phyloP scores from a whole-genome alignment of 2,113 vertebrate species.

The Corythornis cristatus region DNA sequence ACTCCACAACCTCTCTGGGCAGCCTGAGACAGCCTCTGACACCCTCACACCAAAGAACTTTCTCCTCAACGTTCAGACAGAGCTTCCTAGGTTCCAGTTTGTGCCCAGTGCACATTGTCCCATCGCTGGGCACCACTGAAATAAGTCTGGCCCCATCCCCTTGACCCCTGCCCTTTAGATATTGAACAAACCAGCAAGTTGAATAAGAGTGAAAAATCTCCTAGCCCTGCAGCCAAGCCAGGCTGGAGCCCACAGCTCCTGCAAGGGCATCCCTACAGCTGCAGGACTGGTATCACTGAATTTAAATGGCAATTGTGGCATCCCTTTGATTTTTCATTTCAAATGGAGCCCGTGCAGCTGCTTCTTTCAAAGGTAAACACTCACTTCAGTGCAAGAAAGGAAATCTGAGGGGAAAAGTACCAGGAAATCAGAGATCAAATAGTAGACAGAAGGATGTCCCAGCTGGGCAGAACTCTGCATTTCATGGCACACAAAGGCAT shows the following conservation, averaged over 20 bases:
- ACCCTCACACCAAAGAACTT: too few species aligned
- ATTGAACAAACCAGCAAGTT: not conserved
- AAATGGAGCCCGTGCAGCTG: not conserved
- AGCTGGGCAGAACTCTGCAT: not conserved
- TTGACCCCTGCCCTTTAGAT: too few species aligned
- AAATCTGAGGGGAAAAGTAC: constrained; percentile 2
- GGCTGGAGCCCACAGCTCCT: not conserved
- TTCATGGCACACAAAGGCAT: not conserved
- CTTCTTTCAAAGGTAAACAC: constrained; percentile 17
- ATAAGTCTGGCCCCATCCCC: too few species aligned
- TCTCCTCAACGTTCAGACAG: too few species aligned
- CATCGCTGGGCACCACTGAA: too few species aligned
- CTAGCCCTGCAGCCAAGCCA: not conserved
- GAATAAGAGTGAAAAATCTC: not conserved
- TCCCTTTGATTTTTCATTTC: not conserved
- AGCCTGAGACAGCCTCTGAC: too few species aligned
- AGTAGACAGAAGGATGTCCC: not conserved
- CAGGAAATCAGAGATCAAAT: not conserved
- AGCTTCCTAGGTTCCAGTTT: too few species aligned
- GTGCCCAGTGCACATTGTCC: too few species aligned
- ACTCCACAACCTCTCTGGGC: too few species aligned
- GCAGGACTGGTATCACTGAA: not conserved
- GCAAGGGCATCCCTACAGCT: not conserved
- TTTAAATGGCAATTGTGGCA: not conserved
- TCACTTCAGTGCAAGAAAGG: not conserved